Percentiles rank a stretch among this genome's conserved stretches.
phyloP scores from a whole-genome alignment of 1,140 invertebrate species.

The Acromyrmex charruanus region DNA sequence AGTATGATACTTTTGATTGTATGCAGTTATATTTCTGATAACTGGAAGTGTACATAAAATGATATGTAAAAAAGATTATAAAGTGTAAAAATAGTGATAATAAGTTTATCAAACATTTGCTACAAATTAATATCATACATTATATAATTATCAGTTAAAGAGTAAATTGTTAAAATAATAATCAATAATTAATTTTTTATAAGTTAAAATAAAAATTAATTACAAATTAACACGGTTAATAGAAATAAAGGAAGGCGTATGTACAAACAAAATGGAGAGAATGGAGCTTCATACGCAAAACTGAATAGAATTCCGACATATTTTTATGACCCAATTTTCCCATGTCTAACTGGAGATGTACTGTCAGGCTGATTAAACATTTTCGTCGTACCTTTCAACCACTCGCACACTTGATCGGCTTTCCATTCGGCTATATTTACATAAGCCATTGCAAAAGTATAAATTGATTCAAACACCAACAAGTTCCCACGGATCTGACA shows the following conservation, averaged over 20 bases:
- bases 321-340: background rate
- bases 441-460: constrained; percentile 89
- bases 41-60: no score
- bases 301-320: constrained; percentile 24
- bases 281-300: constrained; percentile 59
- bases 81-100: no score
- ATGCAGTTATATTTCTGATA: no score
- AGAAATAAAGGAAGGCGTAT: background rate
- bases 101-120: no score
- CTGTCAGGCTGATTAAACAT: constrained; percentile 29
- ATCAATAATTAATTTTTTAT: no score
- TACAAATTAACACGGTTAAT: background rate
- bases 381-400: constrained; percentile 91
- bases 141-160: no score
- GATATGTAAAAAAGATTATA: no score
- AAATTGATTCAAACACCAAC: constrained; percentile 45
- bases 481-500: constrained; percentile 19
- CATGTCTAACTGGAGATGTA: background rate
- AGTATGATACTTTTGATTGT: no score
- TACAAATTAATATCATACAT: no score
- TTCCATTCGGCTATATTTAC: constrained; percentile 97
- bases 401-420: constrained; percentile 96
- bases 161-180: no score
- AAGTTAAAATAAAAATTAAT: no score
- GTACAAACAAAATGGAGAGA: background rate